Percentiles rank a stretch among this genome's conserved stretches.
phyloP scores from a whole-genome alignment of 2,797 vertebrate species.

The Paedocypris micromegethes region DNA sequence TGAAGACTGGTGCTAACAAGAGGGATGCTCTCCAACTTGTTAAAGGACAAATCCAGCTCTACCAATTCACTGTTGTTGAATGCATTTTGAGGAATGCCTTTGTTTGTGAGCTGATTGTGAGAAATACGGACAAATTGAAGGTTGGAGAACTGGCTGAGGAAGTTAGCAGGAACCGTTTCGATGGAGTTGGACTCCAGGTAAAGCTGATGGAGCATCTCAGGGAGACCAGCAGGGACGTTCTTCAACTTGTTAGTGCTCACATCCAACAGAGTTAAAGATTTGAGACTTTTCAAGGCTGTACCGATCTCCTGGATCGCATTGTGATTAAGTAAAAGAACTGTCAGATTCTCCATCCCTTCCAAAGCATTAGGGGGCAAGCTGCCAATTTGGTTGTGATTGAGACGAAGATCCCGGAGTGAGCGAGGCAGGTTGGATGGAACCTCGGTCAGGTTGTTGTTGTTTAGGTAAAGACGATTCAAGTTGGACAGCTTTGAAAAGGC shows the following conservation, averaged over 20 bases:
- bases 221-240: slow-evolving; percentile 81
- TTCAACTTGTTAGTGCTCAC: slow-evolving; percentile 84
- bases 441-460: slow-evolving; percentile 86
- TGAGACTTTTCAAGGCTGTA: slow-evolving; percentile 72
- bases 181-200: slow-evolving; percentile 91
- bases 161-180: slow-evolving; percentile 75
- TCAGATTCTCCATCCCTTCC: slow-evolving; percentile 88
- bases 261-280: slow-evolving; percentile 83
- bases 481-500: slow-evolving; percentile 76
- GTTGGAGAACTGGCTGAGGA: slow-evolving; percentile 74
- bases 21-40: slow-evolving; percentile 91
- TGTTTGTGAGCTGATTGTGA: slow-evolving; percentile 87
- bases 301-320: slow-evolving; percentile 84
- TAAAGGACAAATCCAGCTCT: slow-evolving; percentile 93
- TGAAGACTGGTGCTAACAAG: slow-evolving; percentile 81
- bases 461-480: slow-evolving; percentile 85
- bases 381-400: slow-evolving; percentile 82
- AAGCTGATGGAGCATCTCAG: slow-evolving; percentile 82
- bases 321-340: slow-evolving; percentile 82
- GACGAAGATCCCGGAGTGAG: slow-evolving; percentile 80
- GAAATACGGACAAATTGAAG: slow-evolving; percentile 85
- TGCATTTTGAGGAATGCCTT: slow-evolving; percentile 79
- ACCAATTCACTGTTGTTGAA: slow-evolving; percentile 91
- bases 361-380: slow-evolving; percentile 75
- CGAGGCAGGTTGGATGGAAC: slow-evolving; percentile 80